Evolutionary conservation across 2,797 vertebrate genomes (phyloP), one percentile per base, ranked within the genome.

Genomic region (Sebastes nivosus): DNA sequence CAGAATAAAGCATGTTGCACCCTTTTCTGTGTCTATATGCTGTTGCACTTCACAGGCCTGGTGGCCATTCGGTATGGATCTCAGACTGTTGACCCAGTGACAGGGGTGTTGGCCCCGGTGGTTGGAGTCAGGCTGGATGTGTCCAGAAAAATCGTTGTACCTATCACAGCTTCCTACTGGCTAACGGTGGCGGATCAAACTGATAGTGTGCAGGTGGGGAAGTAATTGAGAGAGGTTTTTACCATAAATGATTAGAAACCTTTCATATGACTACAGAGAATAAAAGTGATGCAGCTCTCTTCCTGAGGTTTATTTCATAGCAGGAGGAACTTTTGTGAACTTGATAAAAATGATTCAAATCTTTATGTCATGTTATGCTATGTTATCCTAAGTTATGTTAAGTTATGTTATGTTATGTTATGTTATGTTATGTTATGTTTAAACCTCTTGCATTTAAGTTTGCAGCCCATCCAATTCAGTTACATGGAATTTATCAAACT

Each of bases 1-100:
- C 8, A 34, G 4, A 12, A 46, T 6, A 14, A 72, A 67, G 5
- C 4, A 18, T 9, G 5, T 27, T 46, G 7, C 27, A 4, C n/a
- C 5, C 10, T 36, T 54, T 30, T 52, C 18, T 29, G 8, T 65
- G 16, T 60, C 10, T 68, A 6, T 68, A 7, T 83, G 59, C 24
- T 79, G 5, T 67, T 59, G 7, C n/a, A 30, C 67, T 57, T 78
- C 12, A 70, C 92, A 99, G 97, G 97, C 52, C 93, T 98, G n/a
- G 93, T 97, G 74, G 96, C 97, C 4, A 97, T 98, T 63, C 84
- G 92, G 8, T 89, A 96, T 46, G 97, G 97, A 29, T 94, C 93
- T 80, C 96, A 92, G 88, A 94, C 96, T 2, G 71, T 97, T 13
- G 96, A 97, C 80, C 96, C 96, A 9, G 89, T 96, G 57, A 98